These are phyloP conservation scores for Sinosuthora webbiana DNA, from an alignment of 2,113 vertebrate genomes.

Conservation along the genomic window DNA sequence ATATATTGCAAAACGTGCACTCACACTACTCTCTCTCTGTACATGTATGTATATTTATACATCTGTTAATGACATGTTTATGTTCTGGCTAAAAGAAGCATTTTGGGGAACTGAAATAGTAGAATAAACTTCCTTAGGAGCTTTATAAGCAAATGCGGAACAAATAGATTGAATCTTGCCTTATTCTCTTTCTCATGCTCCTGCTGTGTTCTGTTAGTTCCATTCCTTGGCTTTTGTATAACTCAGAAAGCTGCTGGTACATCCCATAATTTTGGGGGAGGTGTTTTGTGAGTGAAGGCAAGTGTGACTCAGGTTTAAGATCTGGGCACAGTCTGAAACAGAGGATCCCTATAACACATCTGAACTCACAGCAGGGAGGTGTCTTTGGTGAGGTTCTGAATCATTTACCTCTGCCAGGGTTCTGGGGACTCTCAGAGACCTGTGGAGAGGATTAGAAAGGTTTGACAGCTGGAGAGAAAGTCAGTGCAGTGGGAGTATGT, in stretches of 20 bases:
- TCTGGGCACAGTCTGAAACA: not conserved
- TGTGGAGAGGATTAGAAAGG: not conserved
- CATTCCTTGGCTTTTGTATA: not conserved
- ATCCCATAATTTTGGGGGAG: not conserved
- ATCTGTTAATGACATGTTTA: not conserved
- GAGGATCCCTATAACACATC: not conserved
- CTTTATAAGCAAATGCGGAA: not conserved
- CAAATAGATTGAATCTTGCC: not conserved
- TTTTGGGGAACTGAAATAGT: not conserved
- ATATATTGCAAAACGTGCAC: not conserved
- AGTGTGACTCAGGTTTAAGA: not conserved
- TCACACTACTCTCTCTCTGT: rapidly evolving
- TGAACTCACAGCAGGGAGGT: not conserved
- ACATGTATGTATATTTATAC: not conserved
- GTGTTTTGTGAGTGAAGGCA: not conserved
- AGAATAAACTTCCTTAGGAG: not conserved
- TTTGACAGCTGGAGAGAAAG: not conserved
- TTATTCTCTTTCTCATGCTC: not conserved
- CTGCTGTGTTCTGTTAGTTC: not conserved
- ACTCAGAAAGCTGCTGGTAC: not conserved
- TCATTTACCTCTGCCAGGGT: not conserved
- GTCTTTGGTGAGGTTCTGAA: not conserved
- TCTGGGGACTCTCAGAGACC: not conserved
- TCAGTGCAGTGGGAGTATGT: not conserved
- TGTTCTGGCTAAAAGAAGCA: not conserved